These are phyloP conservation scores for Chalcis sispes DNA, from an alignment of 2,888 invertebrate genomes.

Conservation along the genomic window DNA sequence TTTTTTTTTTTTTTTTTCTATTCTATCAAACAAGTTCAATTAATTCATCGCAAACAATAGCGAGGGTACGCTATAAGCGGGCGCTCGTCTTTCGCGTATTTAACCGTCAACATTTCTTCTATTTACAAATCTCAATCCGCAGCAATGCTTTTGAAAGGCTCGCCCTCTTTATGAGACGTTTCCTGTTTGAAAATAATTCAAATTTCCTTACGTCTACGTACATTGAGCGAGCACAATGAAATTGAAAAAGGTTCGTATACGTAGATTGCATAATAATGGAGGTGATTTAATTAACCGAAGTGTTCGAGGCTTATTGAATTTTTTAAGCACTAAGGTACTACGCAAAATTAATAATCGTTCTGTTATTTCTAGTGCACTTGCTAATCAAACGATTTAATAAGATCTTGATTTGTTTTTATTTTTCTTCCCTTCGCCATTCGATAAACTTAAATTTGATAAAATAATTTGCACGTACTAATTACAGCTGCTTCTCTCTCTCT, in stretches of 20 bases:
- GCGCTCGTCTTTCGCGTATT: not conserved
- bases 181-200: constrained; percentile 49
- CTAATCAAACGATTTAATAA: too few species aligned
- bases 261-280: constrained; percentile 37
- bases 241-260: constrained; percentile 32
- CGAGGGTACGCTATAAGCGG: too few species aligned
- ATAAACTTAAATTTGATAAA: too few species aligned
- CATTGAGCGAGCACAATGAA: not conserved
- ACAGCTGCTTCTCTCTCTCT: too few species aligned
- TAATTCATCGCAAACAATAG: not conserved
- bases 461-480: too few species aligned
- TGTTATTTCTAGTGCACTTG: too few species aligned
- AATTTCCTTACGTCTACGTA: not conserved
- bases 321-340: constrained; percentile 1
- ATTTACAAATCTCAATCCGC: constrained; percentile 37
- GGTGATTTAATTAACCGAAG: constrained; percentile 32
- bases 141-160: constrained; percentile 18
- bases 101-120: constrained; percentile 36
- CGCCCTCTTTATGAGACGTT: constrained; percentile 45
- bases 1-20: too few species aligned
- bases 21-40: not conserved
- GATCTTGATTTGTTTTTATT: too few species aligned
- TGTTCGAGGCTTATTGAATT: constrained; percentile 30
- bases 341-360: too few species aligned
- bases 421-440: too few species aligned